phyloP scores from a whole-genome alignment of 1,140 invertebrate species.

The Ericerus pela region DNA sequence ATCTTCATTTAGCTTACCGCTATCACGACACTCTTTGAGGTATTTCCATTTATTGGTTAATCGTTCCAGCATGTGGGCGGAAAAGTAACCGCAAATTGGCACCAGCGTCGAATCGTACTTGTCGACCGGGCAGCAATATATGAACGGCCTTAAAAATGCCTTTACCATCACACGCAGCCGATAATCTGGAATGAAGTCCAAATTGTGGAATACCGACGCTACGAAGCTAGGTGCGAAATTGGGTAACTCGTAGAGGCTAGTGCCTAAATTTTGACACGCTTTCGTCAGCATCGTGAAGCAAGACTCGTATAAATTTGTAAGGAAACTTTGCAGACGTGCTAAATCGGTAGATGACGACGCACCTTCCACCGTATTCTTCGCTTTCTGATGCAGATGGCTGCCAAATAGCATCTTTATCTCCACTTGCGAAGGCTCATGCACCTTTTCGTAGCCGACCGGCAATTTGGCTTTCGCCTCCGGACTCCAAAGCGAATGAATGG shows the following conservation, averaged over 20 bases:
- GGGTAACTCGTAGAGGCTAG: constrained; percentile 19
- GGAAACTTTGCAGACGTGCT: neutral
- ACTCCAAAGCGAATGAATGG: constrained; percentile 63
- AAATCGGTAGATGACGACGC: neutral
- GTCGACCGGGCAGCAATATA: constrained; percentile 64
- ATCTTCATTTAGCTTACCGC: constrained; percentile 54
- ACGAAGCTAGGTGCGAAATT: constrained; percentile 24
- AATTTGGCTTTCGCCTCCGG: constrained; percentile 36
- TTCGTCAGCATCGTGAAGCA: constrained; percentile 13
- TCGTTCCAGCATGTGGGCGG: constrained; percentile 48
- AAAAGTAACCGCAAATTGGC: constrained; percentile 57
- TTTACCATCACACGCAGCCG: constrained; percentile 64
- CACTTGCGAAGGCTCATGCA: neutral
- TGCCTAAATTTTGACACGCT: constrained; percentile 14
- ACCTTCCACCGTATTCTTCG: neutral
- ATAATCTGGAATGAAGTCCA: constrained; percentile 60
- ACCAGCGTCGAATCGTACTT: constrained; percentile 57
- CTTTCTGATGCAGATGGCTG: neutral
- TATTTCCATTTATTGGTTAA: constrained; percentile 64
- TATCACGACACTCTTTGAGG: constrained; percentile 54
- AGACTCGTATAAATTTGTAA: neutral
- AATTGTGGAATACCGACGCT: constrained; percentile 13
- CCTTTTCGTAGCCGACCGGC: neutral
- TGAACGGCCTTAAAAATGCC: constrained; percentile 69
- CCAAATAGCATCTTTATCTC: neutral